Evolutionary conservation across 2,113 vertebrate species (phyloP).

Genomic region (Pyxicephalus adspersus): DNA sequence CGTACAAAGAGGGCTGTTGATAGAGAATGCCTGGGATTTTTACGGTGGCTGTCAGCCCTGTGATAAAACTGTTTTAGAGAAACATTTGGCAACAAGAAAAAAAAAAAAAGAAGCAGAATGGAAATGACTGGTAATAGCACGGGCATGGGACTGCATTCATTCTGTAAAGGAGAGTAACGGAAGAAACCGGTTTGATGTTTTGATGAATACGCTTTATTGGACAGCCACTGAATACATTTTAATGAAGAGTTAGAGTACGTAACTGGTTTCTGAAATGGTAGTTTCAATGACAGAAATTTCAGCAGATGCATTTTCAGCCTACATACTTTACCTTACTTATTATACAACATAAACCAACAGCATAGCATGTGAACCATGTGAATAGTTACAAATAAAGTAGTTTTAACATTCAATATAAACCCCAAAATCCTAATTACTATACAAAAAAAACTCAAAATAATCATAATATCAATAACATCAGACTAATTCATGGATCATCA

Average conservation of each 20-base stretch:
- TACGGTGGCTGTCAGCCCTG: constrained; percentile 85
- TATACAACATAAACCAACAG: too few relatives aligned
- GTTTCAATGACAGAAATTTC: too few relatives aligned
- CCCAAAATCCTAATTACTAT: too few relatives aligned
- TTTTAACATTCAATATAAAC: too few relatives aligned
- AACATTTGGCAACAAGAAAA: constrained; percentile 83
- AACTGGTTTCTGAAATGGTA: too few relatives aligned
- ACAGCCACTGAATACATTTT: constrained; percentile 67
- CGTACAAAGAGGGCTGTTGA: constrained; percentile 88
- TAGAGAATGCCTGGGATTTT: constrained; percentile 87
- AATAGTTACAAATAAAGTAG: too few relatives aligned
- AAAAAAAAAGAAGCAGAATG: constrained; percentile 81
- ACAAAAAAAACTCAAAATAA: too few relatives aligned
- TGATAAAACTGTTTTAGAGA: constrained; percentile 92
- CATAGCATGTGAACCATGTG: too few relatives aligned
- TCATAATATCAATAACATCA: too few relatives aligned
- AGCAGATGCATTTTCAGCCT: too few relatives aligned
- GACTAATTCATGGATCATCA: too few relatives aligned
- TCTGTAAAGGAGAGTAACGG: constrained; percentile 82
- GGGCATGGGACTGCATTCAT: constrained; percentile 85
- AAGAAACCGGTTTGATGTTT: constrained; percentile 75
- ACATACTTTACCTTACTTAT: too few relatives aligned
- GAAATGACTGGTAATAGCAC: constrained; percentile 85
- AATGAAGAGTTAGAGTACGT: constrained; percentile 61
- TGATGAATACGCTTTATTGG: constrained; percentile 63